phyloP scores from a whole-genome alignment of 2,797 vertebrate species.

The Anguilla obscura region DNA sequence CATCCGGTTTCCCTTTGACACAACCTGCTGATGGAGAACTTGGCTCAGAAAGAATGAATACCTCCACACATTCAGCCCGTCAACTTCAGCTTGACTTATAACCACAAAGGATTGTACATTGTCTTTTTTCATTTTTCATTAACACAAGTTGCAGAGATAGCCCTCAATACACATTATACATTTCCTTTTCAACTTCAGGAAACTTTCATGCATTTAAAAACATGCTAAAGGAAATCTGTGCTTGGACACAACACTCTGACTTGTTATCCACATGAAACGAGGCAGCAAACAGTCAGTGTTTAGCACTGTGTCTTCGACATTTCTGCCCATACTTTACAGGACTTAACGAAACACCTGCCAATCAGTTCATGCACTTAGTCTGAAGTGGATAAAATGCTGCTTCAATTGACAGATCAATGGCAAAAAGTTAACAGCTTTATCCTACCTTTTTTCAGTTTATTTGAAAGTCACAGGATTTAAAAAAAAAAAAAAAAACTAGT shows the following conservation, averaged over 20 bases:
- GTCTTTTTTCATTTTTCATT: background rate
- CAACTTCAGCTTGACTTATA: constrained; percentile 49
- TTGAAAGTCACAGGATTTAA: background rate
- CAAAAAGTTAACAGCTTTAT: background rate
- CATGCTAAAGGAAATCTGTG: constrained; percentile 43
- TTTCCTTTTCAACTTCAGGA: background rate
- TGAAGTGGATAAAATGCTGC: background rate
- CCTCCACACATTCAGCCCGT: constrained; percentile 53
- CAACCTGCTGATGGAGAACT: constrained; percentile 38
- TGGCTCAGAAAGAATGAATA: constrained; percentile 60
- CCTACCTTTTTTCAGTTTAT: background rate
- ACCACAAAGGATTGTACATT: constrained; percentile 45
- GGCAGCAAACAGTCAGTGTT: background rate
- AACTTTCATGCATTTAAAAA: background rate
- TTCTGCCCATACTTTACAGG: constrained; percentile 29
- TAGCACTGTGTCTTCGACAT: background rate
- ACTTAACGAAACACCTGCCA: background rate
- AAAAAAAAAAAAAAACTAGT: background rate
- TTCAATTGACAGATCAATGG: background rate
- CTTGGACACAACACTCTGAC: background rate
- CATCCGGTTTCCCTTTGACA: constrained; percentile 41
- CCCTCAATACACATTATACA: background rate
- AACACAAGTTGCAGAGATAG: background rate
- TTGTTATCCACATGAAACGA: background rate
- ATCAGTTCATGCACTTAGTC: background rate